Evolutionary conservation across 2,888 invertebrate genomes (phyloP).

Genomic region (Coleophora flavipennella): DNA sequence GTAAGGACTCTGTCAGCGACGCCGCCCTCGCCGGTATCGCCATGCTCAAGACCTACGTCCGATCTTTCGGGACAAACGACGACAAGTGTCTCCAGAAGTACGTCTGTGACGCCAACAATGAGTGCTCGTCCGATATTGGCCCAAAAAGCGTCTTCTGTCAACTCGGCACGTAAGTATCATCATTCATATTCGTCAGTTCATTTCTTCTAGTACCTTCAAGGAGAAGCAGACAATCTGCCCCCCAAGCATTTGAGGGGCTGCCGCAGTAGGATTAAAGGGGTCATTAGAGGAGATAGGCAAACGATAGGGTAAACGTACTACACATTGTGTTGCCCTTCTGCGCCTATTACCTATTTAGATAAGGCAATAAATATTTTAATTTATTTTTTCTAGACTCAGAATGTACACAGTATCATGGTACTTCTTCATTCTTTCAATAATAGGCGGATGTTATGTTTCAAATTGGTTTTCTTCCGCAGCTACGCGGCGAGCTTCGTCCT

Average conservation of each 20-base stretch:
- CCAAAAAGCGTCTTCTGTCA: conserved; percentile 91
- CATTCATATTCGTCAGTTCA: background rate
- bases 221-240: no score
- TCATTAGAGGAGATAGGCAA: no score
- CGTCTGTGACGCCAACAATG: conserved; percentile 91
- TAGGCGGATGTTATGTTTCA: no score
- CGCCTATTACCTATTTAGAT: no score
- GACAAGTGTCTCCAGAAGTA: conserved; percentile 90
- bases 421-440: no score
- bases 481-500: conserved; percentile 90
- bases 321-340: no score
- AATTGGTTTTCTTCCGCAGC: conserved; percentile 49
- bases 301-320: no score
- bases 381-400: no score
- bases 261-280: no score
- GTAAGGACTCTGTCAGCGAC: conserved; percentile 91
- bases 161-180: conserved; percentile 87
- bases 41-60: conserved; percentile 91
- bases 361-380: no score
- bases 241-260: no score
- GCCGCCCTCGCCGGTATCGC: conserved; percentile 90
- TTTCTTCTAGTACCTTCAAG: background rate
- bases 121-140: conserved; percentile 86
- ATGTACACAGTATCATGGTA: no score
- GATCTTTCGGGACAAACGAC: conserved; percentile 82